Evolutionary conservation across 2,888 invertebrate genomes (phyloP).

Genomic region (Anodontia alba): DNA sequence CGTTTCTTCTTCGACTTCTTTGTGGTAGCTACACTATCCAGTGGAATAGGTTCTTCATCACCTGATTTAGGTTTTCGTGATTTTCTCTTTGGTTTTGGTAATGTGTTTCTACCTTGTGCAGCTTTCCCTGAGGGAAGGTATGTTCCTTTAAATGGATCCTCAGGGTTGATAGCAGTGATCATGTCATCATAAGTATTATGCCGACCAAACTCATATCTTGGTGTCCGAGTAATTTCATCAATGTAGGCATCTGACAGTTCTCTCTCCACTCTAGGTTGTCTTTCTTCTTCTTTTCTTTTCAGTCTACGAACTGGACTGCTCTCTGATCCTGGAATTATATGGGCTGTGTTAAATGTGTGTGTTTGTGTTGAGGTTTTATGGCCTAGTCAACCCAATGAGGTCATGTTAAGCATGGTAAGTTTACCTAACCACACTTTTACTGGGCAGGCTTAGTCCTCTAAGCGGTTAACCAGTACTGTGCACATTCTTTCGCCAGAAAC

Average conservation of each 20-base stretch:
- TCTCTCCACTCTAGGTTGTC: slow-evolving; percentile 43
- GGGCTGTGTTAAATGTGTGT: too few relatives aligned
- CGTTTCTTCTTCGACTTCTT: slow-evolving; percentile 53
- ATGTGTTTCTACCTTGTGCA: slow-evolving; percentile 29
- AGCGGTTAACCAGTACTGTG: too few relatives aligned
- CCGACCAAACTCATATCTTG: slow-evolving; percentile 58
- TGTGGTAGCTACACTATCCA: slow-evolving; percentile 15
- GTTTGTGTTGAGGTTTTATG: too few relatives aligned
- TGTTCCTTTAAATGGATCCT: slow-evolving; percentile 68
- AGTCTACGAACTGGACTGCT: slow-evolving; percentile 52
- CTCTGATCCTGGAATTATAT: slow-evolving; percentile 24
- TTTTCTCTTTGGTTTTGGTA: slow-evolving; percentile 42
- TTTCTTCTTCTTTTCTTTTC: slow-evolving; percentile 39
- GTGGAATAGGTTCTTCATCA: slow-evolving; percentile 18
- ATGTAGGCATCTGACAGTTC: slow-evolving; percentile 67
- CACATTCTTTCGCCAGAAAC: too few relatives aligned
- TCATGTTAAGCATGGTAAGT: too few relatives aligned
- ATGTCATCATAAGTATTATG: slow-evolving; percentile 69
- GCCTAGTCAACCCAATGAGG: too few relatives aligned
- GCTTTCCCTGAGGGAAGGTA: slow-evolving; percentile 65
- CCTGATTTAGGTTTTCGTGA: slow-evolving; percentile 32
- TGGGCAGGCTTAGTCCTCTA: too few relatives aligned
- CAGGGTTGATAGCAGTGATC: slow-evolving; percentile 55
- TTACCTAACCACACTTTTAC: too few relatives aligned
- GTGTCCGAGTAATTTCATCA: slow-evolving; percentile 64